These are phyloP conservation scores for Chaenocephalus aceratus DNA, from an alignment of 2,113 vertebrate genomes.

Conservation along the genomic window DNA sequence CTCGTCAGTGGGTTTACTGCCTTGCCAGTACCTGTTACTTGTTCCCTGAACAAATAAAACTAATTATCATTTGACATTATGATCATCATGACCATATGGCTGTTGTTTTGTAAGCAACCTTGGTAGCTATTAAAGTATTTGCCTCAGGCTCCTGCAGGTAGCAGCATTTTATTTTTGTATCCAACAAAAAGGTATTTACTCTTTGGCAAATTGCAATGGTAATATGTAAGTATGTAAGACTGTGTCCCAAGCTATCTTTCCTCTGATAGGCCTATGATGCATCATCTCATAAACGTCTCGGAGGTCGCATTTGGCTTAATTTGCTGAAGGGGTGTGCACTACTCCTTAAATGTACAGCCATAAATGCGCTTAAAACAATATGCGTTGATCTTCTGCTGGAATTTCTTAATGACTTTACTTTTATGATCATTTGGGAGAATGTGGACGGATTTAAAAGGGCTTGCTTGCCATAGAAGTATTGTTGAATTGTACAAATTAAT, in stretches of 20 bases:
- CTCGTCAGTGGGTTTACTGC: neutral
- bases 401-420: neutral
- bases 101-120: neutral
- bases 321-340: neutral
- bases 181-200: conserved; percentile 33
- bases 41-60: neutral
- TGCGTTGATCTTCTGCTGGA: neutral
- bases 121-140: neutral
- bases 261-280: conserved; percentile 50
- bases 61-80: neutral
- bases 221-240: conserved; percentile 67
- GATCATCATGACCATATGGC: neutral
- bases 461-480: conserved; percentile 66
- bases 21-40: neutral
- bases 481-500: conserved; percentile 79
- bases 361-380: neutral
- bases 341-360: neutral
- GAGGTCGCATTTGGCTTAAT: neutral
- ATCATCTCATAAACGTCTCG: conserved; percentile 10
- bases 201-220: conserved; percentile 33
- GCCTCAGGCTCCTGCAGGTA: conserved; percentile 8
- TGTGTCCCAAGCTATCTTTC: conserved; percentile 17
- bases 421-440: neutral
- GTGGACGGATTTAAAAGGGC: neutral
- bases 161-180: conserved; percentile 13